These are phyloP conservation scores for Tetropium fuscum DNA, from an alignment of 2,888 invertebrate species.

Conservation along the genomic window DNA sequence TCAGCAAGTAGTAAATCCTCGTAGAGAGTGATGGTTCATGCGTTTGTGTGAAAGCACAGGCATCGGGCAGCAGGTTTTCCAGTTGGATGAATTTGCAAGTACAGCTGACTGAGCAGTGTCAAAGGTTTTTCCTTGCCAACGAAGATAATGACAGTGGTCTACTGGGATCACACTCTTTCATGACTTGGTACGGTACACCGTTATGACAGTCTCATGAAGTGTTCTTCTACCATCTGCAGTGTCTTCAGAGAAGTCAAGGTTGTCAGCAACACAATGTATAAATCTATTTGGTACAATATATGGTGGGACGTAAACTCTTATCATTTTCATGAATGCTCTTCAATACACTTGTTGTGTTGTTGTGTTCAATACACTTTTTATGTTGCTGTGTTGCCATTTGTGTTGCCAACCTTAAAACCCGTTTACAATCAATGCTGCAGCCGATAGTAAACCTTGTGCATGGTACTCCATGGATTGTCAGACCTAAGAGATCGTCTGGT, in stretches of 20 bases:
- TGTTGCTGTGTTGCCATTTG: too few relatives aligned
- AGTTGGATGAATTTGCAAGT: background rate
- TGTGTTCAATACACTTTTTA: too few relatives aligned
- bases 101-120: background rate
- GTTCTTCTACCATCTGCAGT: slow-evolving; percentile 11
- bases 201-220: background rate
- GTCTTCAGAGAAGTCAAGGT: slow-evolving; percentile 14
- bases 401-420: slow-evolving; percentile 4
- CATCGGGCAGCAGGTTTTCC: background rate
- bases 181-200: background rate
- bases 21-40: background rate
- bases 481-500: slow-evolving; percentile 1
- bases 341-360: background rate
- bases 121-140: background rate
- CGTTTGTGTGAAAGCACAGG: background rate
- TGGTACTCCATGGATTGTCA: slow-evolving; percentile 3
- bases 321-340: slow-evolving; percentile 10
- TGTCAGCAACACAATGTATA: slow-evolving; percentile 6
- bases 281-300: background rate
- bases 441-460: slow-evolving; percentile 4
- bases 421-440: background rate
- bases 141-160: background rate
- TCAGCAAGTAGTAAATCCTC: background rate
- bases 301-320: slow-evolving; percentile 15
- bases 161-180: background rate